A percentile compares a stretch with the other conserved stretches of the same genome.
Conservation (phyloP, 2,888 invertebrate genomes). For the Arctia plantaginis region DNA sequence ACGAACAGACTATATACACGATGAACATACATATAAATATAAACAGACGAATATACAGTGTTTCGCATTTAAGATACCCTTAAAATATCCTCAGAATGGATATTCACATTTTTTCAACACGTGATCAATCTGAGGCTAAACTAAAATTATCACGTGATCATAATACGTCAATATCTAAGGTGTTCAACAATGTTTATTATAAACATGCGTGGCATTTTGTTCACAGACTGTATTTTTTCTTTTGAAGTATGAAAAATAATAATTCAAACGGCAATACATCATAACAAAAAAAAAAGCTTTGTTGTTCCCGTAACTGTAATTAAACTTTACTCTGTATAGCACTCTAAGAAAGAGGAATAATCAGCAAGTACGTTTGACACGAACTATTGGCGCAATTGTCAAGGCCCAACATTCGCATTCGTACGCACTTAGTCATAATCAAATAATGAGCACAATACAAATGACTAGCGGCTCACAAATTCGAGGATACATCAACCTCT, state of each 20-base stretch:
- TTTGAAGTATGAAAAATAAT: neutral
- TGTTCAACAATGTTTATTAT: neutral
- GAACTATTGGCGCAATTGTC: neutral
- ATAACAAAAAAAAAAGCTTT: neutral
- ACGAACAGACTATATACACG: too few species aligned
- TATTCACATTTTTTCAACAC: neutral
- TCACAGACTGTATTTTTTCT: neutral
- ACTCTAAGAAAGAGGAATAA: neutral
- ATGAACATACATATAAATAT: too few species aligned
- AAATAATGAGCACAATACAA: constrained; percentile 18
- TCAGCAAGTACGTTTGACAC: neutral
- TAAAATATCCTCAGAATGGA: neutral
- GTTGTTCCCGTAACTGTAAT: neutral
- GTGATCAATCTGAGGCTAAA: neutral
- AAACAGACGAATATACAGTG: too few species aligned
- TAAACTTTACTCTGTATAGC: too few species aligned
- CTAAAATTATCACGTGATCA: neutral
- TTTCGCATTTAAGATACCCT: neutral
- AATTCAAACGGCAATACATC: neutral
- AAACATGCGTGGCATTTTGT: neutral
- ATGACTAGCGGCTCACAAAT: constrained; percentile 29
- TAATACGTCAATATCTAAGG: neutral
- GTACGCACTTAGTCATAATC: constrained; percentile 26
- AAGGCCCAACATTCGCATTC: constrained; percentile 1
- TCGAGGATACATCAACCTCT: constrained; percentile 37